A percentile compares a stretch with the other conserved stretches of the same genome.
phyloP scores from a whole-genome alignment of 2,797 vertebrate species.

The Characodon lateralis region DNA sequence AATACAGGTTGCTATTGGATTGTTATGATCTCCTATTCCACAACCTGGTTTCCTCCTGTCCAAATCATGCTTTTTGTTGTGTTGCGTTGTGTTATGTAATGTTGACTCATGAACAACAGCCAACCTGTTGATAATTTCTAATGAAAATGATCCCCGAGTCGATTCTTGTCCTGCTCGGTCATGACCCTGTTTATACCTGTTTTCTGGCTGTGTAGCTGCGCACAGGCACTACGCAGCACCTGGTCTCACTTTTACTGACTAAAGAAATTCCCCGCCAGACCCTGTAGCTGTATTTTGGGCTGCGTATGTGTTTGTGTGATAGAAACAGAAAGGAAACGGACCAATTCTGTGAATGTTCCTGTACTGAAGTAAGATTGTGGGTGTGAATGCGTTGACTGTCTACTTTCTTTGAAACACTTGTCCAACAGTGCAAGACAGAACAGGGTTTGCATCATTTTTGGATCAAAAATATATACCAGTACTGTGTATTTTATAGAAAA shows the following conservation, averaged over 20 bases:
- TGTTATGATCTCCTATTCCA: constrained; percentile 41
- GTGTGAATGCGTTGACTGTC: constrained; percentile 18
- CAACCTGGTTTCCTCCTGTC: constrained; percentile 35
- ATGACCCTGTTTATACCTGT: constrained; percentile 18
- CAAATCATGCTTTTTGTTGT: constrained; percentile 20
- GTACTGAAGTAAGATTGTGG: constrained; percentile 21
- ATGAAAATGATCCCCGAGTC: not conserved
- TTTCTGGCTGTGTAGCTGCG: constrained; percentile 43
- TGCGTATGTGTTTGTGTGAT: constrained; percentile 15
- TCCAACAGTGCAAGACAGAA: constrained; percentile 44
- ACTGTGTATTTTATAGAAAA: constrained; percentile 68
- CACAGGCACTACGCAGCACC: constrained; percentile 19
- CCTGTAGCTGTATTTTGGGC: constrained; percentile 18
- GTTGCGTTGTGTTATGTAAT: not conserved
- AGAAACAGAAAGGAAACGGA: not conserved
- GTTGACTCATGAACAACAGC: constrained; percentile 20
- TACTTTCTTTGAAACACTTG: constrained; percentile 55
- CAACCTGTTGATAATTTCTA: constrained; percentile 11
- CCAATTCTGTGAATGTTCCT: constrained; percentile 43
- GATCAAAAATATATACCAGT: constrained; percentile 60
- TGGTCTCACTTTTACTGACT: constrained; percentile 31
- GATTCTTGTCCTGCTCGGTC: constrained; percentile 9
- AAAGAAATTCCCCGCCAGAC: constrained; percentile 26
- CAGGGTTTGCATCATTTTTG: constrained; percentile 79
- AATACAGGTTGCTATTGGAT: constrained; percentile 39